Evolutionary conservation across 2,888 invertebrate species (phyloP).

Genomic region (Elysia crispata): DNA sequence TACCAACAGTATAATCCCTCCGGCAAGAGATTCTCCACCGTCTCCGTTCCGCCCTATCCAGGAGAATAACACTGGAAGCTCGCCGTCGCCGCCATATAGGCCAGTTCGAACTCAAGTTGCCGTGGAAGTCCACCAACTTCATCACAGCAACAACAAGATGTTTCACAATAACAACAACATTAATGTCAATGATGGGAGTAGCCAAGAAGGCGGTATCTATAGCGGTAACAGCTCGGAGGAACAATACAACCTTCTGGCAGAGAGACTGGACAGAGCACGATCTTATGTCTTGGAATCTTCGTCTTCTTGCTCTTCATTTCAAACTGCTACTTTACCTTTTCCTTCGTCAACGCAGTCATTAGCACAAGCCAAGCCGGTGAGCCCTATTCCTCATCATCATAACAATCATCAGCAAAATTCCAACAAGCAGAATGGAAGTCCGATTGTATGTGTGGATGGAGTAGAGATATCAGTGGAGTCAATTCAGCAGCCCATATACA

Average conservation of each 20-base stretch:
- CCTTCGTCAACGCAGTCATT: not conserved
- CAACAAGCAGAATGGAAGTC: no score
- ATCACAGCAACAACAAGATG: not conserved
- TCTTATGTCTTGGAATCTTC: no score
- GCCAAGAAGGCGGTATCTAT: not conserved
- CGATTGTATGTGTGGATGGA: no score
- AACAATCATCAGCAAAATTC: slow-evolving; percentile 41
- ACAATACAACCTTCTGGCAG: slow-evolving; percentile 49
- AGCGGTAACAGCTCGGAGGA: slow-evolving; percentile 37
- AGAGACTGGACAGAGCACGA: slow-evolving; percentile 25
- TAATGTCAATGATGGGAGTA: not conserved
- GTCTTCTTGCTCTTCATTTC: not conserved
- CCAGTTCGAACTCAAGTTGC: slow-evolving; percentile 57
- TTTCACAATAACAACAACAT: not conserved
- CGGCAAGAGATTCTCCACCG: slow-evolving; percentile 14
- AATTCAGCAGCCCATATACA: no score
- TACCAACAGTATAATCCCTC: no score
- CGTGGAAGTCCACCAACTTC: slow-evolving; percentile 60
- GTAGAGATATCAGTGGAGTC: no score
- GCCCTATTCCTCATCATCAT: slow-evolving; percentile 51
- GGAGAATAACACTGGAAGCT: slow-evolving; percentile 34
- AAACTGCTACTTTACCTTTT: not conserved
- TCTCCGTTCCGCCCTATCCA: slow-evolving; percentile 40
- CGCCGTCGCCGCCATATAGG: slow-evolving; percentile 53
- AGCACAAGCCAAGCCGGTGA: not conserved